Percentiles rank a stretch among this genome's conserved stretches.
Evolutionary conservation across 1,140 invertebrate species (phyloP).

Genomic region (Coenobita brevimanus): DNA sequence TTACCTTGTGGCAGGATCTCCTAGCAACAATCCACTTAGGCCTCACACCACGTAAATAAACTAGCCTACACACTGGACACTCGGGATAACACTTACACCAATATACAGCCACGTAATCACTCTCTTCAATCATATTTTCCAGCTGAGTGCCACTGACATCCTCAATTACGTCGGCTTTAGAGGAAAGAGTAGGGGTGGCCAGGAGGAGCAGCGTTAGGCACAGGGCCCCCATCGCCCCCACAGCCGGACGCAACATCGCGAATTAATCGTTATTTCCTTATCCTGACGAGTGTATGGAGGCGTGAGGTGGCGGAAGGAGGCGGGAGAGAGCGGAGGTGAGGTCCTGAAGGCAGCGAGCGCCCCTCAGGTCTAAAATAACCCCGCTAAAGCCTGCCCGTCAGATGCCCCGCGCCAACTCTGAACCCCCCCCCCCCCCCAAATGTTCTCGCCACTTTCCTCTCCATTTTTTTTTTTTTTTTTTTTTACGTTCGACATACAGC

Average conservation of each 20-base stretch:
- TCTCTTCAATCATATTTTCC: constrained; percentile 88
- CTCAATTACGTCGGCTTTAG: constrained; percentile 78
- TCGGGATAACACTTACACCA: constrained; percentile 88
- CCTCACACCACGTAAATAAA: background rate
- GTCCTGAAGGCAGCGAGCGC: constrained; percentile 51
- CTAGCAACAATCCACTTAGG: too few relatives aligned
- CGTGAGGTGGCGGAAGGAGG: constrained; percentile 1
- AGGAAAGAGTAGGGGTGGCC: background rate
- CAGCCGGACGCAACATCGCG: constrained; percentile 18
- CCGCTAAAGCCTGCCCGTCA: background rate
- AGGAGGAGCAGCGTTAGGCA: constrained; percentile 28
- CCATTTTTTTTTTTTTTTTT: too few relatives aligned
- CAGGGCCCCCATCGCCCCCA: constrained; percentile 33
- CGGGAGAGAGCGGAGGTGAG: constrained; percentile 16
- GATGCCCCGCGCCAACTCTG: too few relatives aligned
- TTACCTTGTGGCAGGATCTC: too few relatives aligned
- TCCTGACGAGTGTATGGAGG: constrained; percentile 7
- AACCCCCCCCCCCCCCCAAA: too few relatives aligned
- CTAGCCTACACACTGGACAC: background rate
- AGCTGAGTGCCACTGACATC: constrained; percentile 93
- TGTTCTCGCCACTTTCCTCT: too few relatives aligned
- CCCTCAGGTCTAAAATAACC: constrained; percentile 59
- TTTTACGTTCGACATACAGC: too few relatives aligned
- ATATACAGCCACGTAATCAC: constrained; percentile 94
- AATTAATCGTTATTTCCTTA: background rate